Evolutionary conservation across 2,888 invertebrate species (phyloP).

Genomic region (Leptopilina myrica): DNA sequence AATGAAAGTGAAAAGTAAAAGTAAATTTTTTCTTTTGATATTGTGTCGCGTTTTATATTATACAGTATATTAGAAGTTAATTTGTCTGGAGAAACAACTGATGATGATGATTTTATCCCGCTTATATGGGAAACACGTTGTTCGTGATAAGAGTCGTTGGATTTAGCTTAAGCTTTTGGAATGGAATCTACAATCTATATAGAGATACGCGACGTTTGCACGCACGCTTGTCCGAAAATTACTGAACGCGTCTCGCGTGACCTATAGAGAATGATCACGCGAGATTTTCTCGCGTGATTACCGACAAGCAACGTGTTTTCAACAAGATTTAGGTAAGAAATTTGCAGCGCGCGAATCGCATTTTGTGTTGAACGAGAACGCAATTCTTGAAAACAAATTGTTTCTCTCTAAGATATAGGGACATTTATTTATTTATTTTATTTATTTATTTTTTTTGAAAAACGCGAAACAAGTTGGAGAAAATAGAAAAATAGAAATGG

Average conservation of each 20-base stretch:
- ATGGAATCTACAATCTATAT: conserved; percentile 45
- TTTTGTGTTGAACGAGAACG: not conserved
- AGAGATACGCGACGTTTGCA: conserved; percentile 62
- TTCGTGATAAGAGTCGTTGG: conserved; percentile 37
- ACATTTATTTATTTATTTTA: no score
- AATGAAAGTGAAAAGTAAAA: conserved; percentile 1
- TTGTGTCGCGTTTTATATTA: conserved; percentile 17
- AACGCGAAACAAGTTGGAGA: not conserved
- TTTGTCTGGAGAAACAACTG: conserved; percentile 23
- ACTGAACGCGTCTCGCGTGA: conserved; percentile 54
- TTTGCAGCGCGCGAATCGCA: conserved; percentile 18
- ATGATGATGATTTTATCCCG: conserved; percentile 42
- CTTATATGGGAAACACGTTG: not conserved
- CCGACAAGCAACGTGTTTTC: conserved; percentile 13
- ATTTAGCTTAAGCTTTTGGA: conserved; percentile 35
- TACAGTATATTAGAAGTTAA: conserved; percentile 13
- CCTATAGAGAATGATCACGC: conserved; percentile 59
- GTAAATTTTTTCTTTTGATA: not conserved
- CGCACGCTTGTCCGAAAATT: conserved; percentile 52
- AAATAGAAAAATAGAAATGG: not conserved
- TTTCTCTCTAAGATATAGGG: not conserved
- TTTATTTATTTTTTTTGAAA: no score
- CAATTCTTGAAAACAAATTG: conserved; percentile 10
- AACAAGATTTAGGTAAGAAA: conserved; percentile 34
- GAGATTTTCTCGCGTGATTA: conserved; percentile 46